Evolutionary conservation across 2,888 invertebrate genomes (phyloP), one percentile per base, ranked within the genome.

Genomic region (Callosobruchus maculatus): DNA sequence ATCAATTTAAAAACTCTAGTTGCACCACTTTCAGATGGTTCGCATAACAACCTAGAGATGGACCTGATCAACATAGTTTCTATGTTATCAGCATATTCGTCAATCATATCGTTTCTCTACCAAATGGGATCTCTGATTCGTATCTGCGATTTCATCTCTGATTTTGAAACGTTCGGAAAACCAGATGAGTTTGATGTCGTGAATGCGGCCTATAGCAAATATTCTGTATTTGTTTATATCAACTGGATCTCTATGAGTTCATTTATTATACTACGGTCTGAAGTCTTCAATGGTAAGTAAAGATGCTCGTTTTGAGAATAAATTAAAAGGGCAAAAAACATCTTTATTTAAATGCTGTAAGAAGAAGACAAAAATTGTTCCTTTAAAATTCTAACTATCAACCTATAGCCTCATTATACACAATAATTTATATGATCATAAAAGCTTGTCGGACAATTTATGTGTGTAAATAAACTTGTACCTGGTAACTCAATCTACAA

Each of bases 101-200:
- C 76, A 13, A 72, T 72, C 5, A 76, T 71, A 21, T 73, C 73
- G 4, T 75, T 72, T 67, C 70, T 76, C 49, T 30, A 70, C n/a
- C 72, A 72, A 68, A 68, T 74, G n/a, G 21, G 74, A 9, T 21
- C 70, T 21, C 71, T 73, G 2, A 72, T 74, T n/a, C 71, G 75
- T 20, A 31, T 77, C 0, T 77, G 73, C 67, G 67, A 71, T 3
- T 74, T 72, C 21, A 67, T 77, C n/a, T 77, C 77, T 7, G 70
- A 77, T 49, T 76, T 77, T 21, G 26, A 76, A 13, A 72, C 74
- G 22, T 77, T 73, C 26, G 75, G 75, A 20, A 77, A 77, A 71
- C 77, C 77, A 0, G 71, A 30, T 7, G 68, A 77, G 22, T 77
- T 77, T 66, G 77, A 77, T 22, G 73, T 74, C 67, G 72, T 71